phyloP scores from a whole-genome alignment of 2,888 invertebrate genomes.

The Cylloceria caligata region DNA sequence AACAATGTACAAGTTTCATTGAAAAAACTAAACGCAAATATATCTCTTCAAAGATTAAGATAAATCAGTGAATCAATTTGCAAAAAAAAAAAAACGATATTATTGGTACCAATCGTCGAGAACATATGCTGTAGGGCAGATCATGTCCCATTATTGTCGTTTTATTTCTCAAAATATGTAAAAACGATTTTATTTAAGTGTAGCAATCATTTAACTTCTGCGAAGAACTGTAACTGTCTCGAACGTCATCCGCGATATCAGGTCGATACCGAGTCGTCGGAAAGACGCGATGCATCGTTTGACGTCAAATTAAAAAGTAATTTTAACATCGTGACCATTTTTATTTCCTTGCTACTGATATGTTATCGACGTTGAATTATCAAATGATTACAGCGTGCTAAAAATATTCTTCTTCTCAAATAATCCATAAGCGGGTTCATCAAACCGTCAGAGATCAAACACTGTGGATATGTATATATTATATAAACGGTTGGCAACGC shows the following conservation, averaged over 20 bases:
- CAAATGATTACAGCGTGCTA: neutral
- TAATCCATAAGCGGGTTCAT: slow-evolving; percentile 3
- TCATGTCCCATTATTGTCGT: neutral
- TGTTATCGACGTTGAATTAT: neutral
- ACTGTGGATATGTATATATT: neutral
- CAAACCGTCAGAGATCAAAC: slow-evolving; percentile 17
- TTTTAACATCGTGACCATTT: neutral
- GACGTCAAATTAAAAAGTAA: neutral
- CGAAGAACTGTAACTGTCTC: neutral
- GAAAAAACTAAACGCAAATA: too few relatives aligned
- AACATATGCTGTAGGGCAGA: too few relatives aligned
- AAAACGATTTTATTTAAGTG: too few relatives aligned
- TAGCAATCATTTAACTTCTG: too few relatives aligned
- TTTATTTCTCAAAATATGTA: neutral
- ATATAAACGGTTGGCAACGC: neutral
- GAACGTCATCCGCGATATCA: neutral
- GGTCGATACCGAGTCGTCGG: neutral
- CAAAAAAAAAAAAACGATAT: too few relatives aligned
- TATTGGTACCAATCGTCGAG: too few relatives aligned
- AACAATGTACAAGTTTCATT: too few relatives aligned
- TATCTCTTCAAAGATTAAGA: too few relatives aligned
- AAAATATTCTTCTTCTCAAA: neutral
- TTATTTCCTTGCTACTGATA: neutral
- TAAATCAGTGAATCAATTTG: too few relatives aligned
- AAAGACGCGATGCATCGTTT: neutral